Evolutionary conservation across 92 coral and sea anemone genomes (phyloP).

Genomic region (Siderastrea radians): DNA sequence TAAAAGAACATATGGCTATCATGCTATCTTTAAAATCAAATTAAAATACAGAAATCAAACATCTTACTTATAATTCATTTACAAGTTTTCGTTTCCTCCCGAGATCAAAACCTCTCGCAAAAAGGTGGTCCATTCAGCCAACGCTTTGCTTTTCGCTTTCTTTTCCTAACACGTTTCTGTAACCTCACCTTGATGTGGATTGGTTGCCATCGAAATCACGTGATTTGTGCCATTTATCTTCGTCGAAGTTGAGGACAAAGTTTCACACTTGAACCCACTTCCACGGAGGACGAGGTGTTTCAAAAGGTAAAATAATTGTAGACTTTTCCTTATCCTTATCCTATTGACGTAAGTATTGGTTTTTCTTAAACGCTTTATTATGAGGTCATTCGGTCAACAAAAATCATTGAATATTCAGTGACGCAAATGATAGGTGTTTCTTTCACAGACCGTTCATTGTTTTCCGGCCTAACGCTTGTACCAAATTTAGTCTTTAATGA

Average conservation of each 20-base stretch:
- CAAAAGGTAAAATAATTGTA: neutral
- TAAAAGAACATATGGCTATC: neutral
- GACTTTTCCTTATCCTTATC: neutral
- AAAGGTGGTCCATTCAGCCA: constrained; percentile 5
- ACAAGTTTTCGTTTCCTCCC: neutral
- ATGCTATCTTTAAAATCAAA: constrained; percentile 14
- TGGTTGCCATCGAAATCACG: constrained; percentile 5
- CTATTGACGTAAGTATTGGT: neutral
- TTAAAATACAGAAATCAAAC: neutral
- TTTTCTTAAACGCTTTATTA: neutral
- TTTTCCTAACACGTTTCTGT: neutral
- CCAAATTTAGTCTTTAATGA: too few species aligned
- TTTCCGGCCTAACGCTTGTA: too few species aligned
- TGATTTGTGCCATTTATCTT: neutral
- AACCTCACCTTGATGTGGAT: constrained; percentile 13
- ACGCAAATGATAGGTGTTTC: neutral
- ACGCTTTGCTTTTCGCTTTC: neutral
- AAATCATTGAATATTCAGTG: neutral
- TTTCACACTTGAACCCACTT: constrained; percentile 7
- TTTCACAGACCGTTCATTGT: neutral
- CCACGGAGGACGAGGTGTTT: neutral
- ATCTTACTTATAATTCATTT: constrained; percentile 12
- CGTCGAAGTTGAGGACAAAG: neutral
- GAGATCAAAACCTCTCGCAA: neutral
- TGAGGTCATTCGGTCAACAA: constrained; percentile 1